phyloP scores from a whole-genome alignment of 2,888 invertebrate genomes.

The Chloroclysta siterata region DNA sequence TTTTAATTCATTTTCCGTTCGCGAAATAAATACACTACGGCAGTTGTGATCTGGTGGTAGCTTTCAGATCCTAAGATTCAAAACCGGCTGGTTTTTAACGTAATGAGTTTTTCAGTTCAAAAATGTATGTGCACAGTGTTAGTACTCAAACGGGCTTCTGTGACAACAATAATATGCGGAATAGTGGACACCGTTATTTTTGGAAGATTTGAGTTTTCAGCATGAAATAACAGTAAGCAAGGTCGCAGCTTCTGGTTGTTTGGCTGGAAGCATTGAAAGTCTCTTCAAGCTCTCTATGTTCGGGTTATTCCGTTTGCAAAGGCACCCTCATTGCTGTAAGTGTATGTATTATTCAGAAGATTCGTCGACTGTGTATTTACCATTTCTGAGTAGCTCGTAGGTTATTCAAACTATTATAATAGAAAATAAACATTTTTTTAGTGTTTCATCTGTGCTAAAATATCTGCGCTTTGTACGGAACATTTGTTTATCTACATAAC shows the following conservation, averaged over 20 bases:
- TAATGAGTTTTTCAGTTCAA: too few relatives aligned
- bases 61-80: too few relatives aligned
- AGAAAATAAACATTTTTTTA: neutral
- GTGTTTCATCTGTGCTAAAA: neutral
- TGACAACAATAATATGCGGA: too few relatives aligned
- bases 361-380: constrained; percentile 37
- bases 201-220: neutral
- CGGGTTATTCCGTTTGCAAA: constrained; percentile 53
- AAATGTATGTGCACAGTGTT: too few relatives aligned
- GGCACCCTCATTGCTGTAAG: constrained; percentile 53
- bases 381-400: constrained; percentile 26
- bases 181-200: neutral
- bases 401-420: constrained; percentile 21
- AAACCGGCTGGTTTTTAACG: too few relatives aligned
- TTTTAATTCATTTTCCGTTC: too few relatives aligned
- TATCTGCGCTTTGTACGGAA: neutral
- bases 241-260: neutral
- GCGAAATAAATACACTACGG: too few relatives aligned
- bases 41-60: too few relatives aligned
- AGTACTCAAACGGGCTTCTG: too few relatives aligned
- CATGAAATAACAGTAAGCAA: neutral
- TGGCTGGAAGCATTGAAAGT: constrained; percentile 15
- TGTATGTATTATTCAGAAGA: constrained; percentile 65
- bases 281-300: constrained; percentile 40
- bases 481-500: too few relatives aligned